Evolutionary conservation across 2,888 invertebrate genomes (phyloP).

Genomic region (Cryptosula pallasiana): DNA sequence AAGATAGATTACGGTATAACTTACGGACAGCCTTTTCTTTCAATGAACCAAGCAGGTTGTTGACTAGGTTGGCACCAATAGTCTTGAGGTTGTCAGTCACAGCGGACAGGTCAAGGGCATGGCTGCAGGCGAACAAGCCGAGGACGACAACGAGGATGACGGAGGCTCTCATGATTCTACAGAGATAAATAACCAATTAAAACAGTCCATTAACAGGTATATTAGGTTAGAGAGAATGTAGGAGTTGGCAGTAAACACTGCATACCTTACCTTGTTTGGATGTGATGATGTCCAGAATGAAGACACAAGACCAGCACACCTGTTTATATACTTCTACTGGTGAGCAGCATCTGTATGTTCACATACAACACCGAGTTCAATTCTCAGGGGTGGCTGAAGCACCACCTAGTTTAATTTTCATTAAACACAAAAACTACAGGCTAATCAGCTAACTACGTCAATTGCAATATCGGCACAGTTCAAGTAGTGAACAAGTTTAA

Average conservation of each 20-base stretch:
- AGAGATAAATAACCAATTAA: neutral
- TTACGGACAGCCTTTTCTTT: neutral
- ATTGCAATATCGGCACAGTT: too few species aligned
- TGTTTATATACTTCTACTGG: neutral
- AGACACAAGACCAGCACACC: neutral
- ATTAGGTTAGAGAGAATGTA: too few species aligned
- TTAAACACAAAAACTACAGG: too few species aligned
- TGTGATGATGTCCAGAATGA: neutral
- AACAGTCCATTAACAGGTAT: too few species aligned
- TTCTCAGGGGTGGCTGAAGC: too few species aligned
- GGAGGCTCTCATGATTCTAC: slow-evolving; percentile 1
- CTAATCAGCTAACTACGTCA: too few species aligned
- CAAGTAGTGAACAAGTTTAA: too few species aligned
- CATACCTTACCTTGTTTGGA: neutral
- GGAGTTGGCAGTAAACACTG: too few species aligned
- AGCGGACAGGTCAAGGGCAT: neutral
- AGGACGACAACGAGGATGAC: neutral
- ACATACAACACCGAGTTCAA: neutral
- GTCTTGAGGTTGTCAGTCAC: neutral
- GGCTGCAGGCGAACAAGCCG: neutral
- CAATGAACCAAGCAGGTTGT: neutral
- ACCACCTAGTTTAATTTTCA: too few species aligned
- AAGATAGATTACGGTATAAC: neutral
- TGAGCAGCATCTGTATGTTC: neutral
- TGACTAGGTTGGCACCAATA: neutral